Base-by-base conservation (phyloP, 2,113 vertebrate species). In the Actenoides hombroni region DNA sequence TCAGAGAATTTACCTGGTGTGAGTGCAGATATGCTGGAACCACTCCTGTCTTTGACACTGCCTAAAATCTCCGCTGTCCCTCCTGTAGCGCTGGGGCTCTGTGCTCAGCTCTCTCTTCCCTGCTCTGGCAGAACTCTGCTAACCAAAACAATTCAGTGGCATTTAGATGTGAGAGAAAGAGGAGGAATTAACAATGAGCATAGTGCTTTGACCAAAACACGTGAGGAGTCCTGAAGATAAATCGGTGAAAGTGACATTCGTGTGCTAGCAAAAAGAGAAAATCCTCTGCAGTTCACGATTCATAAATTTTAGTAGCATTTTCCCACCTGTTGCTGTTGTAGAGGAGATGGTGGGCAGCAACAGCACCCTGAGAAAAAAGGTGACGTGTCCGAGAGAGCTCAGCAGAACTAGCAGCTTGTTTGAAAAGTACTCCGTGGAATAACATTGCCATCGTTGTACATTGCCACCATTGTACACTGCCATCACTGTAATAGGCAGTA, bases 11-110 rank as follows among this genome's bases (percentile, higher is more conserved):
- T 56, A 77, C 39, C 31, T 56, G 42, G 19, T 37, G 11, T 39
- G 8, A 18, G 29, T 44, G 20, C 21, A 71, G 44, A 42, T 61
- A 37, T 46, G 16, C 35, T 57, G 86, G 48, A 33, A 61, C 15
- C 21, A 37, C 13, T 59, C 33, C 33, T 63, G 70, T 33, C 35
- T 73, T 69, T 12, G 16, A 24, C 25, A 40, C 25, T 33, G 63
- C 54, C 70, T 61, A 33, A 82, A 51, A 78, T 35, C 33, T 83
- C 29, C 16, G 13, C 9, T 51, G 65, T 12, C 17, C 5, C 2
- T 44, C 35, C 24, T 2, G 0, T 13, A 46, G n/a, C 1, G 1
- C 31, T 39, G 35, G 9, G 19, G 35, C 6, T 73, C 56, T 68
- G 17, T 26, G 63, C 48, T 74, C 24, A 74, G 24, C 9, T 51